Base-by-base conservation (phyloP, 1,140 invertebrate species). In the Chrysomallon squamiferum region DNA sequence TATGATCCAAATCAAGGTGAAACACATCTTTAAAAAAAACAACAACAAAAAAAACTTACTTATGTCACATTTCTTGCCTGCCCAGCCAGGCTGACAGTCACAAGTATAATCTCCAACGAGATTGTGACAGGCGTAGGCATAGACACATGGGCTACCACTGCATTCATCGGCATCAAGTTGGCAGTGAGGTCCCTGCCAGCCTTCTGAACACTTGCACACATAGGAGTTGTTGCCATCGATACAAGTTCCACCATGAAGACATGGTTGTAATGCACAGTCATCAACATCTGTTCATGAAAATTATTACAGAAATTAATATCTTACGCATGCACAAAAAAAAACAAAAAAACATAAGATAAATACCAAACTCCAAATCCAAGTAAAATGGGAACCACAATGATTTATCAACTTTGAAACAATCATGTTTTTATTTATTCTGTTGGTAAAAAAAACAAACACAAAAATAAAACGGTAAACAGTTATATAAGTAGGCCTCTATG, bases 211-310 rank as follows among this genome's bases (percentile, higher is more conserved):
- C 0, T 89, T 83, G 83, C 95, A 97, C 41, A 88, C 85, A 85
- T 82, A 85, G 1, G 74, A 72, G 61, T 78, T 77, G 29, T 79
- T 88, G 72, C 90, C 87, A 80, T 97, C 94, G n/a, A 93, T 88
- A 86, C 96, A 98, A 45, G 91, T 95, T 25, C 92, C 95, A 6
- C 94, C 94, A 85, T 97, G 94, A 58, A 91, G 87, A 83, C 96
- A 97, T 0, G 93, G 90, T 72, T 92, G 91, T 0, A 89, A 91
- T 27, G 88, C 87, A 83, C 95, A 97, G 85, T 97, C 94, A 59
- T 77, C 71, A 18, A 78, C 68, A 64, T 79, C 76, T 79, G 66
- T 15, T 62, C 13, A 59, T 22, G 69, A 3, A 22, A n/a, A n/a
- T n/a, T n/a, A n/a, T n/a, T n/a, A n/a, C n/a, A n/a, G n/a, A n/a